Percentiles rank a stretch among this genome's conserved stretches.
Conservation (phyloP, 1,140 invertebrate genomes). For the Drosophila nannoptera region DNA sequence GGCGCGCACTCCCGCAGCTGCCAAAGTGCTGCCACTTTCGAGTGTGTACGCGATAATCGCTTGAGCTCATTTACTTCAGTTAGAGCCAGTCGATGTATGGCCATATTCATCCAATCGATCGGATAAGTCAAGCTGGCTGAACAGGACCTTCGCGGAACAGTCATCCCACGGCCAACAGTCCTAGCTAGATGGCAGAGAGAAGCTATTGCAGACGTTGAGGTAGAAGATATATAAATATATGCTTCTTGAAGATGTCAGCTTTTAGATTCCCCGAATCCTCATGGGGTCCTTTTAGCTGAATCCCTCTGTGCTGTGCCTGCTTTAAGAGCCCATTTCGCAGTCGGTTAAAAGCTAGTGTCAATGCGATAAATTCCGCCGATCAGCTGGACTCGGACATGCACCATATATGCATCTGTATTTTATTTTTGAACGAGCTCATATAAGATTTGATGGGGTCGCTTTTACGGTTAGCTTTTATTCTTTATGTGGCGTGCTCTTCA, state of each 20-base stretch:
- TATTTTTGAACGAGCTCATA: conserved; percentile 2
- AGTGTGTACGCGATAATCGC: neutral
- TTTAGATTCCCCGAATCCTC: too few relatives aligned
- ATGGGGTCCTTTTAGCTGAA: too few relatives aligned
- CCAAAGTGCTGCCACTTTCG: neutral
- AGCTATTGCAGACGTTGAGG: too few relatives aligned
- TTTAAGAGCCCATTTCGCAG: neutral
- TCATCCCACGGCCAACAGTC: too few relatives aligned
- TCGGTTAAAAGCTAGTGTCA: neutral
- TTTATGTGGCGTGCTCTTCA: conserved; percentile 11
- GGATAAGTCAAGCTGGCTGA: too few relatives aligned
- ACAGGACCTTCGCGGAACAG: too few relatives aligned
- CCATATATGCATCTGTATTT: neutral
- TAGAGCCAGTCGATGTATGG: too few relatives aligned
- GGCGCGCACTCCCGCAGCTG: neutral
- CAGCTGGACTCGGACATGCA: neutral
- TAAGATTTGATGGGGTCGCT: conserved; percentile 15
- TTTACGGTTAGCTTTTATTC: conserved; percentile 22
- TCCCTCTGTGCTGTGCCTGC: too few relatives aligned
- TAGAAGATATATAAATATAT: too few relatives aligned
- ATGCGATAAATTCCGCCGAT: neutral
- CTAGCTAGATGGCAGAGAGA: too few relatives aligned
- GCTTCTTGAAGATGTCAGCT: too few relatives aligned
- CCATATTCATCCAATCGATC: too few relatives aligned
- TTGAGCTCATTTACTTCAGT: neutral